Conservation (phyloP, 1,140 invertebrate species). For the Neodiprion lecontei region DNA sequence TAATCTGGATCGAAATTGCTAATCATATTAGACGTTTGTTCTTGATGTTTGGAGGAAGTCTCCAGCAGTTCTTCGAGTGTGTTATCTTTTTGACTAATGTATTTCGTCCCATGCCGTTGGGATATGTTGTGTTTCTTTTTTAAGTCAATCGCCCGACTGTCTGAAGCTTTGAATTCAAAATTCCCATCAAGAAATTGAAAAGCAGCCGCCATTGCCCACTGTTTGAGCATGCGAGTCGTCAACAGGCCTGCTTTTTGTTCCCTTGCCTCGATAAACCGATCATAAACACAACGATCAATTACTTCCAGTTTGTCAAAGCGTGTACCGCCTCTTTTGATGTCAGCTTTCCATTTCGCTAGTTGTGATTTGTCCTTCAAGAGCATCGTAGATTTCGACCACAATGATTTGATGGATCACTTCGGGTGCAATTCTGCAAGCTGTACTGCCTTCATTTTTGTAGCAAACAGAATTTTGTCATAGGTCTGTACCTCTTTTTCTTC, state of each 20-base stretch:
- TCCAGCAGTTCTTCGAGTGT: slow-evolving; percentile 28
- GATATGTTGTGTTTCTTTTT: slow-evolving; percentile 31
- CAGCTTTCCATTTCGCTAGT: not conserved
- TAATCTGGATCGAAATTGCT: slow-evolving; percentile 19
- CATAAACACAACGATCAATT: not conserved
- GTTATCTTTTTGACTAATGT: slow-evolving; percentile 23
- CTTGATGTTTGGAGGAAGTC: slow-evolving; percentile 19
- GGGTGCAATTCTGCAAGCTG: not conserved
- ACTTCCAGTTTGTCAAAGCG: not conserved
- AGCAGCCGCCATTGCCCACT: not conserved
- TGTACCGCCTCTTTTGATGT: not conserved
- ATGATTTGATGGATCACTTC: not conserved
- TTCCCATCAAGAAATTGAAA: not conserved
- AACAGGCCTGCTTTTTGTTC: not conserved
- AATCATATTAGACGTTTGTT: slow-evolving; percentile 15
- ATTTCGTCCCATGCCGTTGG: slow-evolving; percentile 33
- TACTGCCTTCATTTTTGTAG: not conserved
- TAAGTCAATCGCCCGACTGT: slow-evolving; percentile 28
- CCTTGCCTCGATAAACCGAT: not conserved
- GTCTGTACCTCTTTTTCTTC: not conserved
- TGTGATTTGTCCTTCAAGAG: slow-evolving; percentile 1
- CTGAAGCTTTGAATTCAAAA: slow-evolving; percentile 31
- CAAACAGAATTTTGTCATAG: not conserved
- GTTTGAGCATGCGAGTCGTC: not conserved
- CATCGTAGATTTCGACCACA: not conserved